Evolutionary conservation across 2,888 invertebrate genomes (phyloP).

Genomic region (Linhomoeus sp.): DNA sequence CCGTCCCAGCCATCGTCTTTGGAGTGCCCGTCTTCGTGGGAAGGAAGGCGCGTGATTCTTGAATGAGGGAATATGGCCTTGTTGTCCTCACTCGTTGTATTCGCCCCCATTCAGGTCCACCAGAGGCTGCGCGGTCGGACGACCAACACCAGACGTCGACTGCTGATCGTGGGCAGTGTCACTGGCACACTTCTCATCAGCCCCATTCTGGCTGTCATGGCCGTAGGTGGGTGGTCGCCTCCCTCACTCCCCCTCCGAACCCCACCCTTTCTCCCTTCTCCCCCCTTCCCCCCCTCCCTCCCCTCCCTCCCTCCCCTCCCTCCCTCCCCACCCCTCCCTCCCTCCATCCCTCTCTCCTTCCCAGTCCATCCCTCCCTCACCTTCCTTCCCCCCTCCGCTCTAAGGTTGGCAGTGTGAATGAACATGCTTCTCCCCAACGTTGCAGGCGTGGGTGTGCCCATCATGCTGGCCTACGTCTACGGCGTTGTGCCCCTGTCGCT

Average conservation of each 20-base stretch:
- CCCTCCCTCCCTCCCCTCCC: no score
- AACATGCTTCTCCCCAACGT: no score
- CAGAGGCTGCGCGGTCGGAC: slow-evolving; percentile 20
- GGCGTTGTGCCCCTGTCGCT: slow-evolving; percentile 71
- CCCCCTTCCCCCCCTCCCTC: no score
- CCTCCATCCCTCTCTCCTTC: no score
- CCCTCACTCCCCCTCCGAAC: no score
- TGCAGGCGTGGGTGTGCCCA: slow-evolving; percentile 55
- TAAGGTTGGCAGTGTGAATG: no score
- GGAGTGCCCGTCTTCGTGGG: slow-evolving; percentile 91
- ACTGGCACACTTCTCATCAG: slow-evolving; percentile 35
- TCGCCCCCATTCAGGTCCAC: slow-evolving; percentile 12
- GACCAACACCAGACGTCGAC: not conserved
- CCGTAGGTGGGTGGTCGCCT: slow-evolving; percentile 37
- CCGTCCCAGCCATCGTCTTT: slow-evolving; percentile 83
- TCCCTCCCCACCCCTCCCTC: no score
- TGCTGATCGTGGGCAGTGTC: slow-evolving; percentile 24
- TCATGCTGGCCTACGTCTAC: slow-evolving; percentile 67
- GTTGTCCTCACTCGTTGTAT: not conserved
- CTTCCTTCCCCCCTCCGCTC: no score
- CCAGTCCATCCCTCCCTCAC: no score
- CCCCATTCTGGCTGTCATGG: slow-evolving; percentile 39
- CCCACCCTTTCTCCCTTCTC: no score
- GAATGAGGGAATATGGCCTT: not conserved
- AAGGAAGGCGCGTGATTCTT: slow-evolving; percentile 39